phyloP scores from a whole-genome alignment of 2,888 invertebrate genomes.

The Volucella inflata region DNA sequence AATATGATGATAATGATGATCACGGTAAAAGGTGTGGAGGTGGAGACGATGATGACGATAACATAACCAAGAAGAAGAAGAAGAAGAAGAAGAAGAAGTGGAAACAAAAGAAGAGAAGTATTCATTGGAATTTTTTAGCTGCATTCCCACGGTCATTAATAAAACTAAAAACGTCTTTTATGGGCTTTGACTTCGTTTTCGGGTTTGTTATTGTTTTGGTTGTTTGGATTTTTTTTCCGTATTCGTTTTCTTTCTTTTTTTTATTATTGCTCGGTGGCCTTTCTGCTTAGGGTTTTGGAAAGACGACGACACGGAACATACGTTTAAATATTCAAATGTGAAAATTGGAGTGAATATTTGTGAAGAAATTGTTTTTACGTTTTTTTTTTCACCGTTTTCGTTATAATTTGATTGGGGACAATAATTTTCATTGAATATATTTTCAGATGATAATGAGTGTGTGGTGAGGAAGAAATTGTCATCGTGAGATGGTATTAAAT shows the following conservation, averaged over 20 bases:
- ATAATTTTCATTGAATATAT: slow-evolving; percentile 69
- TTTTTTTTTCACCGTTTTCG: slow-evolving; percentile 67
- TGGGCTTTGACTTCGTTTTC: slow-evolving; percentile 78
- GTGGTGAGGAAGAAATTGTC: slow-evolving; percentile 68
- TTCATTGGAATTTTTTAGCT: slow-evolving; percentile 74
- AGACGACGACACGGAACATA: slow-evolving; percentile 36
- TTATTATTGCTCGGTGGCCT: slow-evolving; percentile 24
- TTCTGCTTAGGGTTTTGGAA: slow-evolving; percentile 48
- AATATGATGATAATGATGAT: slow-evolving; percentile 38
- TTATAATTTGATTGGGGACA: slow-evolving; percentile 72
- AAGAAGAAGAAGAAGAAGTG: slow-evolving; percentile 13
- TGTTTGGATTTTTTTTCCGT: slow-evolving; percentile 64
- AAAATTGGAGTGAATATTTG: slow-evolving; percentile 71
- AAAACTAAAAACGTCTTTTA: slow-evolving; percentile 82
- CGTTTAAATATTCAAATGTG: slow-evolving; percentile 69
- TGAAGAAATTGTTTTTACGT: slow-evolving; percentile 67
- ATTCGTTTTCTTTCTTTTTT: slow-evolving; percentile 39
- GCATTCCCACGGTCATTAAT: slow-evolving; percentile 83
- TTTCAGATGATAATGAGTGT: slow-evolving; percentile 61
- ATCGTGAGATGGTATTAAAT: slow-evolving; percentile 70
- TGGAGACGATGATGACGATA: slow-evolving; percentile 45
- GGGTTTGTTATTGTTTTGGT: slow-evolving; percentile 76
- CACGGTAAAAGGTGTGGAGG: slow-evolving; percentile 56
- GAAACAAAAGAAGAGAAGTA: slow-evolving; percentile 52
- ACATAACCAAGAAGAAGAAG: slow-evolving; percentile 36